Base-by-base conservation (phyloP, 2,888 invertebrate species). In the Dolichomitus sp. region DNA sequence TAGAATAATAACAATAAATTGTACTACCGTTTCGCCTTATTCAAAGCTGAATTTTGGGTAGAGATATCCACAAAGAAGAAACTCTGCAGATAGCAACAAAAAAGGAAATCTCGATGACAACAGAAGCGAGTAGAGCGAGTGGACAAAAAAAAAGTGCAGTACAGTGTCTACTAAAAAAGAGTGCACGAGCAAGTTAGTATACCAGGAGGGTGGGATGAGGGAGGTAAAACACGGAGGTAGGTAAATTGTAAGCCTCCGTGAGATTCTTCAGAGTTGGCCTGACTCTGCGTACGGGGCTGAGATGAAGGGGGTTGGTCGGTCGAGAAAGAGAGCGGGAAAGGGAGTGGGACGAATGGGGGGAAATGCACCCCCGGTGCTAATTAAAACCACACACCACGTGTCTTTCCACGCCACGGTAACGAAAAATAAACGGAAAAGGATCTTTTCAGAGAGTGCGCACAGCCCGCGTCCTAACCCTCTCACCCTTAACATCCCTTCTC, bases 351-450 rank as follows among this genome's bases (percentile, higher is more conserved):
- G 57, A 30, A 59, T 19, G 40, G 74, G 73, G 54, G 84, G 69
- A 84, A 89, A 86, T 87, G 87, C 87, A 87, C 84, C 87, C 85
- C 87, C 86, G 88, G 86, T 87, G 90, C 90, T 91, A 91, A 91
- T 91, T 91, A 91, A 89, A 90, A 90, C 85, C 88, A 87, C 88
- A 89, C 88, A 89, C 86, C 90, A 89, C 89, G 89, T 90, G 90
- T 92, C 91, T 92, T 92, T 92, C 90, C 89, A 89, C 89, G 87
- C 88, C 88, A 85, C 87, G 90, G 66, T 42, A 68, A 83, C 87
- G 88, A 89, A 91, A 90, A 91, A 92, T 90, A 92, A 86, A 88
- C 87, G 88, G 87, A 87, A 89, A 91, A 91, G 88, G 88, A 90
- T 91, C 91, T 91, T 91, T 92, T 92, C 90, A 92, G 78, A 81